Base-by-base conservation (phyloP, 2,888 invertebrate genomes). In the Cheilosia vulpina region DNA sequence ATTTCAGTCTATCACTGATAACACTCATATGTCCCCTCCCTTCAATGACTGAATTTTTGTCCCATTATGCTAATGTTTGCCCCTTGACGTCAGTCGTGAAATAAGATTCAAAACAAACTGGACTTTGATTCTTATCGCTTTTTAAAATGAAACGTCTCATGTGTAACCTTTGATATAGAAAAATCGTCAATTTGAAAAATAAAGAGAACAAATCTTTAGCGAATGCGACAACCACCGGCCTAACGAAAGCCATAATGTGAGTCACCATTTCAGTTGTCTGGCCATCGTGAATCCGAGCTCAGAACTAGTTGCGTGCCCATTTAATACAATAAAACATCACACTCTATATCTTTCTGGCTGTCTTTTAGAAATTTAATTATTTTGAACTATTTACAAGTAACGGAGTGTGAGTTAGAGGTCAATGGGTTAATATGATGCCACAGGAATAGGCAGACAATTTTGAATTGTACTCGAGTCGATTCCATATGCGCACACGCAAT, bases 41-140 rank as follows among this genome's bases (percentile, higher is more conserved):
- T 41, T 2, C 9, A 41, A 15, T 38, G 6, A 0, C 38, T n/a
- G 34, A 38, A 13, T 38, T 57, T 21, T 38, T 62, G 15, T 43
- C 24, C n/a, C 55, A 57, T 13, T 57, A n/a, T 34, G 57, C 11
- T 34, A 11, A n/a, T 17, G 31, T 19, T 6, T 47, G 45, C 27
- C 17, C 4, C 27, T 62, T 31, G 62, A 62, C 62, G 62, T 62
- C 62, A 62, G 13, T 13, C 45, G 21, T 38, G 34, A n/a, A 60
- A 58, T 21, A 4, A n/a, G 2, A 24, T 24, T 43, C 6, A 17
- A 19, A 17, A 17, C n/a, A 47, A 47, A 47, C 17, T 7, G 43
- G 60, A 60, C 43, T 43, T 43, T 19, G 58, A 41, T 21, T 38
- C 41, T 58, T 24, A 41, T 41, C 38, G 15, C 21, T 41, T 58